phyloP scores from a whole-genome alignment of 2,113 vertebrate genomes.

The Lycaon pictus region DNA sequence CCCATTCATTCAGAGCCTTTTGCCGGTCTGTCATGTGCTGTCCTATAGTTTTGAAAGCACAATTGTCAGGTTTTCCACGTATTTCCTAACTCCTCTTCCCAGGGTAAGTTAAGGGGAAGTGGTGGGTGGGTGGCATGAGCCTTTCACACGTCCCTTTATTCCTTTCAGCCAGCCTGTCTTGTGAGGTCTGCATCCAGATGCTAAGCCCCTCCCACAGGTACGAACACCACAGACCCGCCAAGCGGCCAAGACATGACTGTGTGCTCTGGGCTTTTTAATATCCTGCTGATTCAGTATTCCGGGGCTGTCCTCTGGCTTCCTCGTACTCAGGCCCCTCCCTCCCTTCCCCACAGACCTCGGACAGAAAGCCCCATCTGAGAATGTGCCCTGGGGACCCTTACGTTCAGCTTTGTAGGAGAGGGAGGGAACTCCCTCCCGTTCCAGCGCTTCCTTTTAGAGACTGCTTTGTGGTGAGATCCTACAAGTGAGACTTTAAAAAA shows the following conservation, averaged over 20 bases:
- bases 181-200: background rate
- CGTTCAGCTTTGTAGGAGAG: background rate
- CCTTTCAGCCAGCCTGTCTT: background rate
- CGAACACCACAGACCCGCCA: background rate
- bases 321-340: background rate
- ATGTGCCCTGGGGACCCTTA: background rate
- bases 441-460: background rate
- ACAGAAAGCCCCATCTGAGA: background rate
- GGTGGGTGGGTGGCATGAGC: background rate
- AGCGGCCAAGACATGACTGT: background rate
- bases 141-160: background rate
- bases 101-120: background rate
- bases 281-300: background rate
- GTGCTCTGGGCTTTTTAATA: background rate
- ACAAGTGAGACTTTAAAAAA: background rate
- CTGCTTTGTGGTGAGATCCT: constrained; percentile 5
- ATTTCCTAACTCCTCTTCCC: constrained; percentile 45
- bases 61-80: constrained; percentile 34
- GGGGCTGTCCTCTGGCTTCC: background rate
- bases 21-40: constrained; percentile 48
- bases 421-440: background rate
- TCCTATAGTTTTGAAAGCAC: constrained; percentile 56
- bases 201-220: background rate
- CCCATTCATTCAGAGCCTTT: constrained; percentile 58
- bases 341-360: background rate